These are phyloP conservation scores for Rhogogaster chlorosoma DNA, from an alignment of 2,888 invertebrate species.

Conservation along the genomic window DNA sequence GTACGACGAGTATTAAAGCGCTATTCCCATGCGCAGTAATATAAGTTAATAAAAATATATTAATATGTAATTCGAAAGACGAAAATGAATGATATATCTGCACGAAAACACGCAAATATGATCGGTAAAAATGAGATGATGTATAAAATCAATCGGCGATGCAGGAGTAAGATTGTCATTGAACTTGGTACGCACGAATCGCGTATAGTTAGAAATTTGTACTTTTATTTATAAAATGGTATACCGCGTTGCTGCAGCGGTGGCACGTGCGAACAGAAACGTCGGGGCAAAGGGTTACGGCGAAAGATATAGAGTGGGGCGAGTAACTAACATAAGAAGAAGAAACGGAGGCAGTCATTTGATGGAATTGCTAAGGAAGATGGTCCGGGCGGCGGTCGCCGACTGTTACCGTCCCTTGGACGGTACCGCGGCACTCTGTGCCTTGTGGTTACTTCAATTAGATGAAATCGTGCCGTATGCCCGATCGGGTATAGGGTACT, in stretches of 20 bases:
- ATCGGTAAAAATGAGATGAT: background rate
- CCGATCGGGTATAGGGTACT: conserved; percentile 59
- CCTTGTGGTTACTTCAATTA: conserved; percentile 77
- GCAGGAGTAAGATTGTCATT: conserved; percentile 4
- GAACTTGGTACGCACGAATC: background rate
- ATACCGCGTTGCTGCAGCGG: background rate
- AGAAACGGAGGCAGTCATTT: conserved; percentile 70
- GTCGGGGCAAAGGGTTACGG: conserved; percentile 44
- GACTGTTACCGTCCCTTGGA: conserved; percentile 43
- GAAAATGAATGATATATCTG: background rate
- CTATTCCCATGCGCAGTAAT: background rate
- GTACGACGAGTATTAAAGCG: background rate
- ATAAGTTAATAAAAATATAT: background rate
- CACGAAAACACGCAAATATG: background rate
- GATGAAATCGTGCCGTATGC: conserved; percentile 70
- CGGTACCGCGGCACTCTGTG: conserved; percentile 62
- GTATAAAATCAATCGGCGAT: conserved; percentile 23
- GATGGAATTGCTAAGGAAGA: conserved; percentile 69
- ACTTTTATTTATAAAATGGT: conserved; percentile 14
- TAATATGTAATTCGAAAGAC: background rate
- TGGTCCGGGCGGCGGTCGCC: conserved; percentile 52
- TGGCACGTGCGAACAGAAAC: conserved; percentile 44
- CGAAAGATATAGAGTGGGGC: background rate
- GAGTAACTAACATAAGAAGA: conserved; percentile 23
- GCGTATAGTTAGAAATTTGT: background rate